Conservation (phyloP, 2,113 vertebrate species). For the Lanius collurio region DNA sequence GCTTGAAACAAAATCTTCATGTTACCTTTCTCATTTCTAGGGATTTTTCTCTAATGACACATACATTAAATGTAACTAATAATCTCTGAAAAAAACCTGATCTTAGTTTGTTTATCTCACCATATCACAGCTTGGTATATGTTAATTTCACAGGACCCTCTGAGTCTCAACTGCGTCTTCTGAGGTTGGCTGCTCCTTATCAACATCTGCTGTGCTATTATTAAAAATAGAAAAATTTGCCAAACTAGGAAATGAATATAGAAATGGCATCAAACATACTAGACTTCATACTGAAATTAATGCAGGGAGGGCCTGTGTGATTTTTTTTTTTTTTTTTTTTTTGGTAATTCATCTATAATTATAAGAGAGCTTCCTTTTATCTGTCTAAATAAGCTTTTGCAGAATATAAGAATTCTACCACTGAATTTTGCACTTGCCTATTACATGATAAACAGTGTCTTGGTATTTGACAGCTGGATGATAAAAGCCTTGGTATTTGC, state of each 20-base stretch:
- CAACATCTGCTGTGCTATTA: neutral
- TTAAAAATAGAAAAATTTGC: neutral
- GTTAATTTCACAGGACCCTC: neutral
- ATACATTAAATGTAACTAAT: neutral
- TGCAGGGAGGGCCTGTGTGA: neutral
- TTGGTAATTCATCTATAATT: neutral
- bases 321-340: neutral
- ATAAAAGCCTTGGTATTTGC: conserved; percentile 33
- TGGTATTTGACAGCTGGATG: conserved; percentile 13
- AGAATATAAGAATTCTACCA: neutral
- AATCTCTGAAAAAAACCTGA: neutral
- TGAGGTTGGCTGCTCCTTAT: neutral
- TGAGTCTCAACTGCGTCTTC: neutral
- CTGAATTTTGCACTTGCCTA: neutral
- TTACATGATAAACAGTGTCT: neutral
- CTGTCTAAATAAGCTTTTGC: neutral
- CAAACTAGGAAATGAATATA: neutral
- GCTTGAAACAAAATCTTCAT: neutral
- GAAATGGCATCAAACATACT: neutral
- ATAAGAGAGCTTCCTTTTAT: neutral
- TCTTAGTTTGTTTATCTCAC: neutral
- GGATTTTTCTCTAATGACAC: neutral
- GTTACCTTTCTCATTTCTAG: neutral
- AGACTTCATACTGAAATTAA: neutral
- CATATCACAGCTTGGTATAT: neutral